Conservation (phyloP, 1,140 invertebrate genomes). For the Dreissena polymorpha region DNA sequence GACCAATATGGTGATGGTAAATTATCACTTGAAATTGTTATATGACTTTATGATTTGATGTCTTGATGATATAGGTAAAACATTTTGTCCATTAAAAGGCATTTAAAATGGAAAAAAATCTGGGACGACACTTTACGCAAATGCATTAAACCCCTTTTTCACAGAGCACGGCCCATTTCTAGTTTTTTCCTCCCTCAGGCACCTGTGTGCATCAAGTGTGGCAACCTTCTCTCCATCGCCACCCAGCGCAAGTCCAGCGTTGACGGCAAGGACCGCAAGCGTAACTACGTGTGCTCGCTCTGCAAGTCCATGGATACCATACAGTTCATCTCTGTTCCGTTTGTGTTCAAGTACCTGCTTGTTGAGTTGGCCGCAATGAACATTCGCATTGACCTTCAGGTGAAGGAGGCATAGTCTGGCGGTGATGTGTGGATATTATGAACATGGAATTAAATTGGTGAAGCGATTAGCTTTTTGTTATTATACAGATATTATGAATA, state of each 20-base stretch:
- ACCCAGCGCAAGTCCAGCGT: constrained; percentile 60
- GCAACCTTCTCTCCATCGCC: constrained; percentile 82
- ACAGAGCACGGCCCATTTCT: too few species aligned
- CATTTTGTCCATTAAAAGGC: too few species aligned
- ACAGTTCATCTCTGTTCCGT: constrained; percentile 84
- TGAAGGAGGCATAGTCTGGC: constrained; percentile 42
- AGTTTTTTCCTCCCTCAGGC: too few species aligned
- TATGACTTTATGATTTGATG: too few species aligned
- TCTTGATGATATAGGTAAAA: too few species aligned
- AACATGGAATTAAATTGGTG: neutral
- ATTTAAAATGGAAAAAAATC: too few species aligned
- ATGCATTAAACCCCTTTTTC: too few species aligned
- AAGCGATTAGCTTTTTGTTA: too few species aligned
- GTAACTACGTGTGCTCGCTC: constrained; percentile 67
- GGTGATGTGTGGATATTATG: neutral
- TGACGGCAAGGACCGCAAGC: constrained; percentile 58
- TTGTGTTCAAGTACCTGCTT: constrained; percentile 93
- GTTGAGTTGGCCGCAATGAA: constrained; percentile 95
- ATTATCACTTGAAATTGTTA: too few species aligned
- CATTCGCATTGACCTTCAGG: constrained; percentile 90
- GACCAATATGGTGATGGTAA: too few species aligned
- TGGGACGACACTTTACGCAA: too few species aligned
- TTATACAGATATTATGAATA: too few species aligned
- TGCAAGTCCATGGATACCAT: constrained; percentile 68
- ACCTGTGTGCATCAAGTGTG: constrained; percentile 89